Evolutionary conservation across 2,113 vertebrate genomes (phyloP).

Genomic region (Sula dactylatra): DNA sequence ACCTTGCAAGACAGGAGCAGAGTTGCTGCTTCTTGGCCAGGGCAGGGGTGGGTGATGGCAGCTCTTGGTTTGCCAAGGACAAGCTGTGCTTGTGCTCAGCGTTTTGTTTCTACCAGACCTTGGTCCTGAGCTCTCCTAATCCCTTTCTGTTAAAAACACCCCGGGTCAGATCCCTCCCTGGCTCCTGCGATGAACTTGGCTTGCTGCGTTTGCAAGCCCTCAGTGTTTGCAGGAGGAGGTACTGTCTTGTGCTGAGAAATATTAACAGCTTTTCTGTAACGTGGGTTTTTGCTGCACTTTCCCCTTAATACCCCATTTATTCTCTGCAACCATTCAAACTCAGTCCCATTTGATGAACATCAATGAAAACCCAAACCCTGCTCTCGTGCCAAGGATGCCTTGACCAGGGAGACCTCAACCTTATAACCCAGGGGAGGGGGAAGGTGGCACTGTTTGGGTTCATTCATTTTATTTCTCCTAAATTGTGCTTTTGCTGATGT

Average conservation of each 20-base stretch:
- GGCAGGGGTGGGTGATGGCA: not conserved
- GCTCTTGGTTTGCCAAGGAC: not conserved
- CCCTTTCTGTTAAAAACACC: no score
- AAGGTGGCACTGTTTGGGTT: not conserved
- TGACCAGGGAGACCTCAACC: rapidly evolving
- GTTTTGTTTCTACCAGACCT: not conserved
- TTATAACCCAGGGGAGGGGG: not conserved
- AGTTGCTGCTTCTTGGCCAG: rapidly evolving
- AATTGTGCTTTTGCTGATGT: not conserved
- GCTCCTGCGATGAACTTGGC: not conserved
- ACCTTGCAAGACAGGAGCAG: not conserved
- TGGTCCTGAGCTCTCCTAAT: not conserved
- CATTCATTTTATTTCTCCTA: not conserved
- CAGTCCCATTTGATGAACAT: rapidly evolving
- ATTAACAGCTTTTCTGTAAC: not conserved
- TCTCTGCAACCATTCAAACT: not conserved
- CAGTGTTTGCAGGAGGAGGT: not conserved
- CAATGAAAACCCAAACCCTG: not conserved
- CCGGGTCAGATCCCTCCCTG: not conserved
- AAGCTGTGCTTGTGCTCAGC: not conserved
- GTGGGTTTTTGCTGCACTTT: not conserved
- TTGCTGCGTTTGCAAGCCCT: not conserved
- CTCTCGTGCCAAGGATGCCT: not conserved
- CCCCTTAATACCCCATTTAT: not conserved
- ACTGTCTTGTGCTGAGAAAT: rapidly evolving